These are phyloP conservation scores for Limnothrissa miodon DNA, from an alignment of 2,113 vertebrate genomes.

Conservation along the genomic window DNA sequence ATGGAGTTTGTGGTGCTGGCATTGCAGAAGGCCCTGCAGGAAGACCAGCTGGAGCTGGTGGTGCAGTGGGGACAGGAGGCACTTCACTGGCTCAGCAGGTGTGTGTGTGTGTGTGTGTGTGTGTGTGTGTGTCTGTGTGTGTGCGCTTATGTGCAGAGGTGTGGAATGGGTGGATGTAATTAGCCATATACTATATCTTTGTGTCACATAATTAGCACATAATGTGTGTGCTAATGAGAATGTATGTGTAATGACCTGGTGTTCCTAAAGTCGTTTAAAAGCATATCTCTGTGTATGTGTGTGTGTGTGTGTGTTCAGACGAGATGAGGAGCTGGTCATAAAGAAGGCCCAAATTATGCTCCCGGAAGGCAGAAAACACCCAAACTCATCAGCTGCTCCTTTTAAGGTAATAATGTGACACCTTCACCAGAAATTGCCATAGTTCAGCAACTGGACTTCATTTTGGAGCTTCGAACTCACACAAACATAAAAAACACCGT, in stretches of 20 bases:
- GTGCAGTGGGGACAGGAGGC: slow-evolving; percentile 73
- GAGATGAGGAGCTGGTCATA: neutral
- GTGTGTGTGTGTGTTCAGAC: neutral
- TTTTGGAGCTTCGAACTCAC: too few relatives aligned
- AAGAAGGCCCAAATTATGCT: neutral
- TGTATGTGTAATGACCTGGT: too few relatives aligned
- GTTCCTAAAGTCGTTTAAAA: too few relatives aligned
- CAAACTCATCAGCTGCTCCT: neutral
- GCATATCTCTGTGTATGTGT: neutral
- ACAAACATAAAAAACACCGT: too few relatives aligned
- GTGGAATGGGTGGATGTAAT: too few relatives aligned
- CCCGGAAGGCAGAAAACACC: neutral
- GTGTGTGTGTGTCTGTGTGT: slow-evolving; percentile 14
- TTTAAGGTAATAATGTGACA: neutral
- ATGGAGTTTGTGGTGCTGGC: slow-evolving; percentile 81
- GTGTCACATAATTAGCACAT: too few relatives aligned
- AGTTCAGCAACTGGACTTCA: too few relatives aligned
- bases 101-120: slow-evolving; percentile 18
- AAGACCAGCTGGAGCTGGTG: slow-evolving; percentile 72
- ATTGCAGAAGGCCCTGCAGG: slow-evolving; percentile 78
- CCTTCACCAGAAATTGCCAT: too few relatives aligned
- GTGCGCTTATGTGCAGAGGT: too few relatives aligned
- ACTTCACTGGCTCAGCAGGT: slow-evolving; percentile 70
- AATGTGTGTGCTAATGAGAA: too few relatives aligned
- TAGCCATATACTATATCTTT: neutral